phyloP scores from a whole-genome alignment of 2,113 vertebrate species.

The Rostratula benghalensis region DNA sequence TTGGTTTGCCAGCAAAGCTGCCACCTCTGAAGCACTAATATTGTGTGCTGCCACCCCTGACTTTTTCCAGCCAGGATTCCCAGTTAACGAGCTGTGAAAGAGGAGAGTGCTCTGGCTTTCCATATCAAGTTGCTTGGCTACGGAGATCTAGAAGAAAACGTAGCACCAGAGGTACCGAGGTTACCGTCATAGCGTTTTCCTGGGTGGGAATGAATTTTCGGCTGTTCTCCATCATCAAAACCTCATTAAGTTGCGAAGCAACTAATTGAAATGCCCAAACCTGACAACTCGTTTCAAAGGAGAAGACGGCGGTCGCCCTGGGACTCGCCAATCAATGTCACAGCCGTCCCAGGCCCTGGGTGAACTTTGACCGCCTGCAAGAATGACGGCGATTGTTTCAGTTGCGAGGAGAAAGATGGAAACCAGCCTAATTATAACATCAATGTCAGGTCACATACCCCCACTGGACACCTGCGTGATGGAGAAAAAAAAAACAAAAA shows the following conservation, averaged over 20 bases:
- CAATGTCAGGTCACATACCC: constrained; percentile 41
- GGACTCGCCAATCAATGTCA: constrained; percentile 46
- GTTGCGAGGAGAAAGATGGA: neutral
- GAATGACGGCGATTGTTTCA: constrained; percentile 57
- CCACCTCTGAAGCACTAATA: neutral
- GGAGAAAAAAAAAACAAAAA: neutral
- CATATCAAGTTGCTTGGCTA: accelerated
- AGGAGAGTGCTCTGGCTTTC: neutral
- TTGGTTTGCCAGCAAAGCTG: neutral
- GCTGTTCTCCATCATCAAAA: constrained; percentile 58
- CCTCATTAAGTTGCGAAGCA: constrained; percentile 39
- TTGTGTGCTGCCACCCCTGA: neutral
- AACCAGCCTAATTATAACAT: constrained; percentile 42
- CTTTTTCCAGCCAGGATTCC: neutral
- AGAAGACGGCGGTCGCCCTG: neutral
- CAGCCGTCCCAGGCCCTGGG: neutral
- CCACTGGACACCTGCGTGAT: constrained; percentile 25
- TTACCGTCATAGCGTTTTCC: neutral
- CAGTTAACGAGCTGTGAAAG: neutral
- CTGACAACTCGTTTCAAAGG: neutral
- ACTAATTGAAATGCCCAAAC: constrained; percentile 41
- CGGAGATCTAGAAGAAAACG: neutral
- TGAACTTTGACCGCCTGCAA: constrained; percentile 55
- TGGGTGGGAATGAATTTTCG: neutral
- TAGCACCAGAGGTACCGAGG: neutral